phyloP scores from a whole-genome alignment of 2,797 vertebrate species.

The Antrozous pallidus region DNA sequence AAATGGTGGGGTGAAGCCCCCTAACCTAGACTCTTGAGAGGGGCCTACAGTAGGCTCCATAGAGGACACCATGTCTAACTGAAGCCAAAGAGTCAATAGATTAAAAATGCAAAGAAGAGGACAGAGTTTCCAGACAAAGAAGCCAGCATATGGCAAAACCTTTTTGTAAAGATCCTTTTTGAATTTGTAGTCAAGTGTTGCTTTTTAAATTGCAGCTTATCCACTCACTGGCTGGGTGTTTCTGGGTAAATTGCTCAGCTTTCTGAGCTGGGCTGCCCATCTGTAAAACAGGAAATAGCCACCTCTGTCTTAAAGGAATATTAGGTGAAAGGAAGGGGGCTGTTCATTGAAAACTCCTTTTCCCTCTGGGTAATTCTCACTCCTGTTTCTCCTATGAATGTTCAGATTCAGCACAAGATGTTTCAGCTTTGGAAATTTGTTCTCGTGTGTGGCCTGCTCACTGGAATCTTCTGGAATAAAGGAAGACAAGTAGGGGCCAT shows the following conservation, averaged over 20 bases:
- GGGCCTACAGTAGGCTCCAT: neutral
- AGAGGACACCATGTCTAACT: neutral
- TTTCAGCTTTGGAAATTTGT: slow-evolving; percentile 54
- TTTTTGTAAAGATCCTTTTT: neutral
- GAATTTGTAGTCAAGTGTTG: neutral
- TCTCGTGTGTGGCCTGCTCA: slow-evolving; percentile 52
- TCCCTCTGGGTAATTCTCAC: neutral
- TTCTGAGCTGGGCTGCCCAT: neutral
- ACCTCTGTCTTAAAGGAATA: neutral
- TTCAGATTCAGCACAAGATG: slow-evolving; percentile 52
- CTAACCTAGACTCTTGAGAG: neutral
- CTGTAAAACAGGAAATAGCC: neutral
- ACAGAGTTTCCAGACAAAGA: neutral
- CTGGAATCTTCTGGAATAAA: too few species aligned
- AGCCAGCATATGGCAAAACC: neutral
- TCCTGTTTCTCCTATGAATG: neutral
- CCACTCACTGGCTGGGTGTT: neutral
- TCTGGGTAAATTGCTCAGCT: neutral
- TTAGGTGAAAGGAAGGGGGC: neutral
- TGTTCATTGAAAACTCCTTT: neutral
- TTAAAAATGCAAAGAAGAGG: neutral
- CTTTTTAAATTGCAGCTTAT: neutral
- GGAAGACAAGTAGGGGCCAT: too few species aligned
- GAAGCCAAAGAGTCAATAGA: neutral
- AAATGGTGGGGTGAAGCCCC: neutral